Evolutionary conservation across 2,797 vertebrate genomes (phyloP).

Genomic region (Tragopan temminckii): DNA sequence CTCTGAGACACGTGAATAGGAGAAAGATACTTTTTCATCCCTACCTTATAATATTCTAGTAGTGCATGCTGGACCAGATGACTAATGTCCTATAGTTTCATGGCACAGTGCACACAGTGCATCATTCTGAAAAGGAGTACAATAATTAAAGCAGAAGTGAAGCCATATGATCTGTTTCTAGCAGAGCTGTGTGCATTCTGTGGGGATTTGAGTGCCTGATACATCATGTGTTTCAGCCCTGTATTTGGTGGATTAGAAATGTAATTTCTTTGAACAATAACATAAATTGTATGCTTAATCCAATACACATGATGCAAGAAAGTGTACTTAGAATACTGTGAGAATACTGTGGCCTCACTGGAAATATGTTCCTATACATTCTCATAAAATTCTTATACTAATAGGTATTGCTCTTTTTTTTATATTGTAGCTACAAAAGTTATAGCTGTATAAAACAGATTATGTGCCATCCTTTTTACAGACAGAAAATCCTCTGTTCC

Average conservation of each 20-base stretch:
- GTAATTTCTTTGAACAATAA: conserved; percentile 48
- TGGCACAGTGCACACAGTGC: background rate
- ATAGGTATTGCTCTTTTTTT: background rate
- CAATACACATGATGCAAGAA: conserved; percentile 30
- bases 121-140: background rate
- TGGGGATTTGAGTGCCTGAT: conserved; percentile 18
- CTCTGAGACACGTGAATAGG: conserved; percentile 46
- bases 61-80: conserved; percentile 36
- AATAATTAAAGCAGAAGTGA: conserved; percentile 42
- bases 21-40: conserved; percentile 50
- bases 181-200: background rate
- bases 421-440: background rate
- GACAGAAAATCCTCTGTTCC: background rate
- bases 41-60: conserved; percentile 55
- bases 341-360: background rate
- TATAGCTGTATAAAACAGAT: background rate
- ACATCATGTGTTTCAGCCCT: conserved; percentile 29
- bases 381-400: background rate
- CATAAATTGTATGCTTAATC: conserved; percentile 54
- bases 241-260: conserved; percentile 34
- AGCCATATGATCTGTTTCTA: background rate
- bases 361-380: background rate
- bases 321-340: background rate
- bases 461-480: background rate
- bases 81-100: conserved; percentile 42